Percentiles rank a stretch among this genome's conserved stretches.
Conservation (phyloP, 1,140 invertebrate genomes). For the Musca domestica region DNA sequence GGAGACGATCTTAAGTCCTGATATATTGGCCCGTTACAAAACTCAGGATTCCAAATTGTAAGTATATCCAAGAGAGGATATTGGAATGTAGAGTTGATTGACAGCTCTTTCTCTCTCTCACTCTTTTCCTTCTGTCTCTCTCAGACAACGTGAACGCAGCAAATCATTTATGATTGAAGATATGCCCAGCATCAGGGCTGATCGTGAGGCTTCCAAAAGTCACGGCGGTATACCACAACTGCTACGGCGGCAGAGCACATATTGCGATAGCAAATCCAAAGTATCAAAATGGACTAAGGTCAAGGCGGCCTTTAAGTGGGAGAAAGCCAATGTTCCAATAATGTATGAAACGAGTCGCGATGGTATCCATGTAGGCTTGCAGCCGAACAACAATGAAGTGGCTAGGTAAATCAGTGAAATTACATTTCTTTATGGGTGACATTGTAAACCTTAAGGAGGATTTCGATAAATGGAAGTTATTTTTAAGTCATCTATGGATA, state of each 20-base stretch:
- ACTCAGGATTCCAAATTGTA: too few species aligned
- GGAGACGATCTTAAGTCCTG: constrained; percentile 53
- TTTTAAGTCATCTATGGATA: too few species aligned
- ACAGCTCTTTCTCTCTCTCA: too few species aligned
- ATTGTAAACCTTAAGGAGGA: too few species aligned
- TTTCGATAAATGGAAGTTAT: too few species aligned
- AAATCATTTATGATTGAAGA: constrained; percentile 56
- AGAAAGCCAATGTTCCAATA: constrained; percentile 59
- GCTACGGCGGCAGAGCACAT: constrained; percentile 47
- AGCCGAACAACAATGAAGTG: constrained; percentile 50
- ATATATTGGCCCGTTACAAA: not conserved
- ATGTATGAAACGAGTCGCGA: constrained; percentile 43
- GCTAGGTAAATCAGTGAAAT: constrained; percentile 39
- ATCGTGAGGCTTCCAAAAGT: constrained; percentile 21
- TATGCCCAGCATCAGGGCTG: constrained; percentile 29
- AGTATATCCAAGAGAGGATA: too few species aligned
- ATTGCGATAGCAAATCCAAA: constrained; percentile 50
- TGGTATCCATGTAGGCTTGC: constrained; percentile 34
- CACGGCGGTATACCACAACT: constrained; percentile 34
- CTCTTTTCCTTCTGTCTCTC: too few species aligned
- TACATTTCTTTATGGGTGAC: not conserved
- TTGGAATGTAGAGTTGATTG: too few species aligned
- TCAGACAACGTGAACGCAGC: constrained; percentile 53
- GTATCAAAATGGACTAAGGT: constrained; percentile 79
- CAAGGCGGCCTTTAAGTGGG: constrained; percentile 77